These are phyloP conservation scores for Philotrypesis tridentata DNA, from an alignment of 1,140 invertebrate genomes.

Conservation along the genomic window DNA sequence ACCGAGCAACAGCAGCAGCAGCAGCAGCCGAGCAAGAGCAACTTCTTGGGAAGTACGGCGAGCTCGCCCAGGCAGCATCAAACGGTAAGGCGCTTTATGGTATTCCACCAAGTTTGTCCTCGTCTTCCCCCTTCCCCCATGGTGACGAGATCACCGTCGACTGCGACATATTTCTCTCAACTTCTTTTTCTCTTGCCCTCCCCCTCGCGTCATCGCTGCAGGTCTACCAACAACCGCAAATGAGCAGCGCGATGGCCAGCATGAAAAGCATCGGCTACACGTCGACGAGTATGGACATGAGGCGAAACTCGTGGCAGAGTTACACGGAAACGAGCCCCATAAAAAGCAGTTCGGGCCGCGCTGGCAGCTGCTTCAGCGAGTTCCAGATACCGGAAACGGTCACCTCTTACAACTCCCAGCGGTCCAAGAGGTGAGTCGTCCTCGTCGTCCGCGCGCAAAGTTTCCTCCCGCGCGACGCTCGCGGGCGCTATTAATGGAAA, in stretches of 20 bases:
- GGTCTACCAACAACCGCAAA: constrained; percentile 9
- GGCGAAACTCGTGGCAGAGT: background rate
- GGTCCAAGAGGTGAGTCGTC: constrained; percentile 47
- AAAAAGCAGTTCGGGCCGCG: background rate
- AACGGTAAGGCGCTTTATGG: constrained; percentile 24
- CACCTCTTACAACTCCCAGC: constrained; percentile 45
- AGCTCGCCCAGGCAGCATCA: background rate
- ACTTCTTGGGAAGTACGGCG: background rate
- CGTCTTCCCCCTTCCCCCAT: no score
- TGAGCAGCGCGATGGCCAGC: background rate
- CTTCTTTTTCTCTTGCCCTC: no score
- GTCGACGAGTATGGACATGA: background rate
- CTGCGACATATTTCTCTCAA: no score
- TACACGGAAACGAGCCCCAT: background rate
- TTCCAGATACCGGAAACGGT: constrained; percentile 60
- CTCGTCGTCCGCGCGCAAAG: no score
- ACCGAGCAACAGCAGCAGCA: background rate
- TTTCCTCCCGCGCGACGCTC: no score
- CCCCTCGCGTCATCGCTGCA: no score
- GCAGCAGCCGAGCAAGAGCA: background rate
- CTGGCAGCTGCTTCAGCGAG: constrained; percentile 44
- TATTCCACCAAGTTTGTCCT: no score
- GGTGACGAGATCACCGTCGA: no score
- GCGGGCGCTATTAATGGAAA: no score
- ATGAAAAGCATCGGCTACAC: background rate